Conservation (phyloP, 1,140 invertebrate species). For the Nephila pilipes region DNA sequence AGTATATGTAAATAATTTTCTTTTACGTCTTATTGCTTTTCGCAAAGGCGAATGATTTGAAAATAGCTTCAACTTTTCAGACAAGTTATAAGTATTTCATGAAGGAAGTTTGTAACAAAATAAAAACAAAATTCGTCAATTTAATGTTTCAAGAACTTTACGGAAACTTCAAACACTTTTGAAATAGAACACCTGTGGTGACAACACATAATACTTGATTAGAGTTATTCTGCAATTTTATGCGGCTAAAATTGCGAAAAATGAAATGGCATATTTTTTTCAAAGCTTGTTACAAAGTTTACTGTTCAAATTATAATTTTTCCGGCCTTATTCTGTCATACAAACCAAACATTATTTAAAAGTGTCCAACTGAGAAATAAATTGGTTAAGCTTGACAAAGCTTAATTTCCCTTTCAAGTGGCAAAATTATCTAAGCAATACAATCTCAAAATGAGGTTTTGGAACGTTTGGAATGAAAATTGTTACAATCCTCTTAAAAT, state of each 20-base stretch:
- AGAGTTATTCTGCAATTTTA: neutral
- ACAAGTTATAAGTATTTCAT: too few relatives aligned
- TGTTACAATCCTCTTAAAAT: conserved; percentile 1
- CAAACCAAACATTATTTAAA: neutral
- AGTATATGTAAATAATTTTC: too few relatives aligned
- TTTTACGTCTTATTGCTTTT: too few relatives aligned
- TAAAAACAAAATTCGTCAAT: too few relatives aligned
- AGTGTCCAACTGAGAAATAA: conserved; percentile 5
- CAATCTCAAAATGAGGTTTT: neutral
- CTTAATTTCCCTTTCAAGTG: neutral
- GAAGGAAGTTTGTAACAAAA: too few relatives aligned
- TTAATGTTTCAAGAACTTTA: too few relatives aligned
- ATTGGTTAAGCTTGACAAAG: neutral
- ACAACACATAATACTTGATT: neutral
- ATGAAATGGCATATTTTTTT: too few relatives aligned
- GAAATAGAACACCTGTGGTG: neutral
- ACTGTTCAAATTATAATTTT: neutral
- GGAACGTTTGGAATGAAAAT: neutral
- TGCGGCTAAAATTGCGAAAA: neutral
- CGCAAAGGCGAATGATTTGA: too few relatives aligned
- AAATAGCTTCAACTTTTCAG: too few relatives aligned
- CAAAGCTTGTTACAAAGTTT: neutral
- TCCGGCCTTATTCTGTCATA: neutral
- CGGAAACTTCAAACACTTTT: too few relatives aligned
- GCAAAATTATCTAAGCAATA: neutral